A percentile compares a stretch with the other conserved stretches of the same genome.
Conservation (phyloP, 2,113 vertebrate species). For the Perccottus glenii region DNA sequence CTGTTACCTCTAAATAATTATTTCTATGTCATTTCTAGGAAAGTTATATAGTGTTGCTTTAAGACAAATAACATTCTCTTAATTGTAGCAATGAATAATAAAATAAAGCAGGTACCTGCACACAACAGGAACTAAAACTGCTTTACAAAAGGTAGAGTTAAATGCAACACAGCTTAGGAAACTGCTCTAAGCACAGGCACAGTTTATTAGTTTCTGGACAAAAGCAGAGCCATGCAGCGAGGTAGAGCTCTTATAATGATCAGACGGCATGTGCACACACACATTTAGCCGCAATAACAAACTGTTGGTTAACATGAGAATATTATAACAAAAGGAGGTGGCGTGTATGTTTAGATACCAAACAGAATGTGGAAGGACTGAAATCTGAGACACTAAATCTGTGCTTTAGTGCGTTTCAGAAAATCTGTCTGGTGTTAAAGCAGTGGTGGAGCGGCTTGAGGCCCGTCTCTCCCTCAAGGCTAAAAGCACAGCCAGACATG, state of each 20-base stretch:
- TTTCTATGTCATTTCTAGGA: too few relatives aligned
- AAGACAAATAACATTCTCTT: too few relatives aligned
- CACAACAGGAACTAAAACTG: too few relatives aligned
- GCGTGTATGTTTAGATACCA: not conserved
- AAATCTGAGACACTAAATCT: not conserved
- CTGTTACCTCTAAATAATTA: too few relatives aligned
- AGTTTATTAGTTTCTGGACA: not conserved
- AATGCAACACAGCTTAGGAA: too few relatives aligned
- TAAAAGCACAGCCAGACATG: slow-evolving; percentile 63
- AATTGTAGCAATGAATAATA: too few relatives aligned
- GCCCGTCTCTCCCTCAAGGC: slow-evolving; percentile 40
- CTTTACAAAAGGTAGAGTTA: too few relatives aligned
- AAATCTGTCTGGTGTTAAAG: slow-evolving; percentile 9
- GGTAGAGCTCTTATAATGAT: not conserved
- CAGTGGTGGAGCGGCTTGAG: slow-evolving; percentile 32
- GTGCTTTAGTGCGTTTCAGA: slow-evolving; percentile 1
- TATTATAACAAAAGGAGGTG: not conserved
- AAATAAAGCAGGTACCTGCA: too few relatives aligned
- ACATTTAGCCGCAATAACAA: not conserved
- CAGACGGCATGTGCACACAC: not conserved
- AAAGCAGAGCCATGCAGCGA: not conserved
- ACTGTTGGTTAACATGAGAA: not conserved
- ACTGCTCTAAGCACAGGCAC: not conserved
- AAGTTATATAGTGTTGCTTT: too few relatives aligned
- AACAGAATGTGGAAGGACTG: not conserved